Evolutionary conservation across 2,797 vertebrate genomes (phyloP), one percentile per base, ranked within the genome.

Genomic region (Artibeus jamaicensis): DNA sequence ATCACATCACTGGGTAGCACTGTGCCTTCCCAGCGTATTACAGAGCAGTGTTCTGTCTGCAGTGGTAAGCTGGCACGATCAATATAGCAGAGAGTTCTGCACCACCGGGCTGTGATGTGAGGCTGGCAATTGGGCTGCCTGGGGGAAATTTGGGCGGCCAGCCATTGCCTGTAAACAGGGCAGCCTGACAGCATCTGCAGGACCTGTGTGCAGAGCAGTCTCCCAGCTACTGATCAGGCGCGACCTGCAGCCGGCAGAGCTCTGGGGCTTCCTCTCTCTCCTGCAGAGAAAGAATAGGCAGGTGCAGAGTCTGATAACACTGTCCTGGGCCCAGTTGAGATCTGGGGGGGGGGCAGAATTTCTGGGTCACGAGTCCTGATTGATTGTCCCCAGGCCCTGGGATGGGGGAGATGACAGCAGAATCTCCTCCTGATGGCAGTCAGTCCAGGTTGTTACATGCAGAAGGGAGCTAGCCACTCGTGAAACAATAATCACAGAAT

Each of bases 301-400:
- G 95, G 26, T 57, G 94, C 59, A 1, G 1, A 21, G 59, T 4
- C 67, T 6, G 37, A 48, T 53, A 76, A 62, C 21, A 5, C 65
- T 97, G 62, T 85, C 84, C 62, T 86, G 67, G 93, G 57, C 67
- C 37, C 74, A 37, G 10, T 55, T 82, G 37, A 90, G 78, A 44
- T 67, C 90, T 95, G 92, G 19, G 2, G 19, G 92, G 97, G 32
- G 94, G 79, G 62, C 71, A 68, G 86, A 57, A 62, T 22, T 53
- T 88, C 95, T 84, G 91, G 95, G 92, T 94, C 96, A 93, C 10
- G 84, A 85, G 78, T 96, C 78, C 96, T 88, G 55, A 93, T 86
- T 90, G 79, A 88, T 62, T 9, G 86, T 95, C 62, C 92, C 87
- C 92, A 83, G 89, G 86, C 91, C 78, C 19, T 34, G 29, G 14